A percentile compares a stretch with the other conserved stretches of the same genome.
Evolutionary conservation across 2,797 vertebrate genomes (phyloP).

Genomic region (Babyrousa celebensis): DNA sequence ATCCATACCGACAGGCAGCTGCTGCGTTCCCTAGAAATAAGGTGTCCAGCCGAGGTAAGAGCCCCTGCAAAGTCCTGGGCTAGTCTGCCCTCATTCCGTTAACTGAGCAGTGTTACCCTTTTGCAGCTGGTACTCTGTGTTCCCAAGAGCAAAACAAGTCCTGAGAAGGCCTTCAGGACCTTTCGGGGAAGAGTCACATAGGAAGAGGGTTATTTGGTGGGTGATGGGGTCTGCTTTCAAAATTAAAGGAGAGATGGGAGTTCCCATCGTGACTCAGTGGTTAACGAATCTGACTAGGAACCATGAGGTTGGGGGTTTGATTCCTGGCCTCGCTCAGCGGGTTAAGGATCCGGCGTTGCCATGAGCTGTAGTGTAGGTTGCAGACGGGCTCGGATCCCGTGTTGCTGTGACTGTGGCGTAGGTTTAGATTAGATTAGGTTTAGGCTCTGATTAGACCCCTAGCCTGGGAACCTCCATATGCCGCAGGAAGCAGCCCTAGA

Average conservation of each 20-base stretch:
- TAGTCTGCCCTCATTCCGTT: background rate
- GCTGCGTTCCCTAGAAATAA: constrained; percentile 90
- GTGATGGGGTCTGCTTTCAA: constrained; percentile 39
- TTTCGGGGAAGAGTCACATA: background rate
- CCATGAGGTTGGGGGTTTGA: too few relatives aligned
- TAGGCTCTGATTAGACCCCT: too few relatives aligned
- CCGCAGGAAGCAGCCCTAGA: too few relatives aligned
- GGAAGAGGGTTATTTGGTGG: background rate
- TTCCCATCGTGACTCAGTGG: too few relatives aligned
- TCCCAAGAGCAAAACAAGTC: background rate
- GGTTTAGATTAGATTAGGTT: too few relatives aligned
- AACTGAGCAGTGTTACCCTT: background rate
- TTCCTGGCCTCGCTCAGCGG: too few relatives aligned
- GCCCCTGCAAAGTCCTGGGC: background rate
- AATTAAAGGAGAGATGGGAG: background rate
- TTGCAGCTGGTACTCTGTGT: background rate
- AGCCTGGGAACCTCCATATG: too few relatives aligned
- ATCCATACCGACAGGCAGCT: constrained; percentile 92
- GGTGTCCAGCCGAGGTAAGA: constrained; percentile 94
- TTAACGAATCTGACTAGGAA: too few relatives aligned
- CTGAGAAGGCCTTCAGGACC: background rate
- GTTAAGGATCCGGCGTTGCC: too few relatives aligned
- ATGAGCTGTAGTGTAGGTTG: too few relatives aligned
- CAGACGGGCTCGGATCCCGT: too few relatives aligned
- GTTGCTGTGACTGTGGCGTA: too few relatives aligned